Evolutionary conservation across 2,113 vertebrate species (phyloP), one percentile per base, ranked within the genome.

Genomic region (Sander vitreus): DNA sequence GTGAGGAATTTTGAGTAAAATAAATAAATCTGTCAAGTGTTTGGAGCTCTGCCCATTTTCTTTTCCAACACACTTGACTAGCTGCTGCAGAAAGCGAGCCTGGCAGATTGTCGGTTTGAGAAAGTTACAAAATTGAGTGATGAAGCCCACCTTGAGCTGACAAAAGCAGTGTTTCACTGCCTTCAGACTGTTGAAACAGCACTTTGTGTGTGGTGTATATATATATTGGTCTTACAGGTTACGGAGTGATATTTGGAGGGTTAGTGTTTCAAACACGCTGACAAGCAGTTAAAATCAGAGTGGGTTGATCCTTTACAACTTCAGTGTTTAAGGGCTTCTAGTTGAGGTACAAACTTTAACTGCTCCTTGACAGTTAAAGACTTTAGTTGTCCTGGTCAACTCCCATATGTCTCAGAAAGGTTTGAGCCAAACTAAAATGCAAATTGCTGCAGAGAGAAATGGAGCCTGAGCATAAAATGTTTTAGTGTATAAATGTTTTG

Each of bases 21-120:
- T 16, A 71, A 63, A 48, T 1, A 45, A 48, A 59, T 43, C 15
- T 60, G 63, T 54, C 5, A 23, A 16, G 10, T 12, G 25, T 45
- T 76, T 87, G 83, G 53, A 71, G 25, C 30, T 43, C 25, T 69
- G 77, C 53, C 84, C 13, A 16, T 27, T 83, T 83, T 62, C 50
- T 70, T 70, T n/a, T 60, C 73, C 25, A 23, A 54, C 74, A 33
- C 2, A 74, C 43, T 78, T 48, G 73, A 63, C 15, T 65, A 13
- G 65, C n/a, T 50, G 70, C 66, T 27, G 27, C 27, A 8, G 78
- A 81, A 67, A 63, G 54, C 0, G 6, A 57, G 63, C 18, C 53
- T 63, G 72, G 74, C 54, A 74, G 76, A 36, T 47, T 77, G 76
- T 76, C 80, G 50, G 16, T 33, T 77, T 71, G 39, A 58, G 36